Conservation (phyloP, 23 tunicate genomes). For the Clavelina lepadiformis region DNA sequence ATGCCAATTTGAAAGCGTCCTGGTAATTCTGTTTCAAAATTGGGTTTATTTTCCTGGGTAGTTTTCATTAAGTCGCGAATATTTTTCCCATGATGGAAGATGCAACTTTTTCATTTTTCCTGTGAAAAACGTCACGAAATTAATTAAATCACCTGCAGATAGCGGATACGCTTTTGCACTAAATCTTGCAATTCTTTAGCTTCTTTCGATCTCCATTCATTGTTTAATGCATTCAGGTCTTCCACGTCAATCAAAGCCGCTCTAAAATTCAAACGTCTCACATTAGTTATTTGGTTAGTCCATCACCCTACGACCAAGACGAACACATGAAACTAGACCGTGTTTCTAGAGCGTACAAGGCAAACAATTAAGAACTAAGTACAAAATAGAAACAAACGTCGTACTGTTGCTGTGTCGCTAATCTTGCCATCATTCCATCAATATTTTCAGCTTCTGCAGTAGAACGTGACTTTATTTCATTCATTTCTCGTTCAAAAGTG, state of each 20-base stretch:
- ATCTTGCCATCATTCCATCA: background rate
- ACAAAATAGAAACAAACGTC: background rate
- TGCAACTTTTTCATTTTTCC: background rate
- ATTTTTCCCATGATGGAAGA: background rate
- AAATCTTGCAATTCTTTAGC: constrained; percentile 21
- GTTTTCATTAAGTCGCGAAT: background rate
- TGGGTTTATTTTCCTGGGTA: background rate
- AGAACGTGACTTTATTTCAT: constrained; percentile 14
- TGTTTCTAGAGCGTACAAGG: background rate
- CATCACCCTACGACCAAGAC: too few species aligned
- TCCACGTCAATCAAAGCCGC: constrained; percentile 35
- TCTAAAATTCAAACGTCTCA: too few species aligned
- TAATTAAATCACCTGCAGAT: constrained; percentile 34
- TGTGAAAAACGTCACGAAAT: background rate
- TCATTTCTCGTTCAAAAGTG: constrained; percentile 26
- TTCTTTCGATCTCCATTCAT: constrained; percentile 55
- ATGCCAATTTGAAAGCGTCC: too few species aligned
- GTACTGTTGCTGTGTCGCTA: constrained; percentile 16
- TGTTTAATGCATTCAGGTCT: constrained; percentile 25
- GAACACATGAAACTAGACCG: too few species aligned
- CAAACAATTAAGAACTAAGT: background rate
- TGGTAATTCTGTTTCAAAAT: too few species aligned
- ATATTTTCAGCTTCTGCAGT: background rate
- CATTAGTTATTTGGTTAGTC: too few species aligned
- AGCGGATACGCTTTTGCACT: constrained; percentile 10